Evolutionary conservation across 2,113 vertebrate genomes (phyloP), one percentile per base, ranked within the genome.

Genomic region (Psophia crepitans): DNA sequence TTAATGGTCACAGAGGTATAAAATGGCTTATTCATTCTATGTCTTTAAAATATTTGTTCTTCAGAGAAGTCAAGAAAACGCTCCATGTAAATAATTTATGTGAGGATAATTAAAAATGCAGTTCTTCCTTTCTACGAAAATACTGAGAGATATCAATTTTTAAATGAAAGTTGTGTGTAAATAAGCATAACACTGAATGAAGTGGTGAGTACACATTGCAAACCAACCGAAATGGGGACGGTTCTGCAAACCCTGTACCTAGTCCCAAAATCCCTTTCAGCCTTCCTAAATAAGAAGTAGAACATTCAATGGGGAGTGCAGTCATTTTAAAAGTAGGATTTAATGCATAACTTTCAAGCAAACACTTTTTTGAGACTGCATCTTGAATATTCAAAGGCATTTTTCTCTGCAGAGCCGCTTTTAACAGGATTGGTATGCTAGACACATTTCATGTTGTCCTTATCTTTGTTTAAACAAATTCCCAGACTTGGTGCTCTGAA

Each of bases 391-490:
- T 94, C 91, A 93, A 82, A 94, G 64, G 2, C 30, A 56, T 83
- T 84, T 91, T 94, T 87, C 78, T 95, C 71, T 94, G 66, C 78
- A 88, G 78, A 97, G 56, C 28, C 78, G 77, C 37, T 94, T 92
- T 93, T 77, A 49, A 90, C 53, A 69, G n/a, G 73, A 80, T 93
- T 93, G 48, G 57, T 93, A 96, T 94, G 88, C 89, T 26, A 96
- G 84, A 56, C 71, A 94, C 84, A 73, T 28, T 87, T 95, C 54
- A n/a, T 79, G 41, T 90, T 93, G 73, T 87, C 78, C 87, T 90
- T 92, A 89, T 92, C 87, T 94, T 95, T 96, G 74, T 93, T 94
- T 84, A 87, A 96, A 88, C 27, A 92, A 84, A 95, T 89, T 75
- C 65, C 39, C 70, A 87, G 68, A 33, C 68, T 89, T 89, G 43